Evolutionary conservation across 2,797 vertebrate genomes (phyloP).

Genomic region (Chrysocyon brachyurus): DNA sequence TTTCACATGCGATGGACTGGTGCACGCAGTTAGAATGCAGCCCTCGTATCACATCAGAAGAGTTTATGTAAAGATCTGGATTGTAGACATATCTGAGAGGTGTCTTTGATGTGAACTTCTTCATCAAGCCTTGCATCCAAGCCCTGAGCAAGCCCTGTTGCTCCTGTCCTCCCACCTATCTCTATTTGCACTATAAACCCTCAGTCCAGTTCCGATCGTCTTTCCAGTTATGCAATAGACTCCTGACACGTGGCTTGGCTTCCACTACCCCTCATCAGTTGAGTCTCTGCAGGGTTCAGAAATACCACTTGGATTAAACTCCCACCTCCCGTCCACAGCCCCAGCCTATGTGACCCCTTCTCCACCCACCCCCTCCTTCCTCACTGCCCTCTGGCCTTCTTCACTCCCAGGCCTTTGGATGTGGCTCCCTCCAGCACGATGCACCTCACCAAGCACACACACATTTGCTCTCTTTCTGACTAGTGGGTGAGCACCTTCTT

Average conservation of each 20-base stretch:
- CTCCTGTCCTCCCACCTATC: neutral
- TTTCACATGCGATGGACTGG: neutral
- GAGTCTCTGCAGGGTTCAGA: neutral
- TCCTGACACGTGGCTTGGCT: neutral
- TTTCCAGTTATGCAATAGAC: neutral
- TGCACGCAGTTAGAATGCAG: neutral
- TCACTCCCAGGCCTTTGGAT: neutral
- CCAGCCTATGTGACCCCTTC: neutral
- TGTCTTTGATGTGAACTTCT: neutral
- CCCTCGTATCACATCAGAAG: neutral
- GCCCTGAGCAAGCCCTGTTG: too few species aligned
- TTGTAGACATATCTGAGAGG: neutral
- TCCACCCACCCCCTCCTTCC: neutral
- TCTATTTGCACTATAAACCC: neutral
- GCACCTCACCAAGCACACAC: neutral
- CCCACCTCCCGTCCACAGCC: neutral
- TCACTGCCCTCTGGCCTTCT: neutral
- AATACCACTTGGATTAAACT: neutral
- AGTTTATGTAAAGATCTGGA: constrained; percentile 15
- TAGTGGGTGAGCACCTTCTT: neutral
- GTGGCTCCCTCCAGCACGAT: neutral
- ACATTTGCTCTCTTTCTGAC: neutral
- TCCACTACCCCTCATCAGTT: neutral
- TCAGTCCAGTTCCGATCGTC: neutral
- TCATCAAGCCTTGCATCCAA: neutral